These are phyloP conservation scores for Macrostomum lignano DNA, from an alignment of 1,140 invertebrate genomes.

Conservation along the genomic window DNA sequence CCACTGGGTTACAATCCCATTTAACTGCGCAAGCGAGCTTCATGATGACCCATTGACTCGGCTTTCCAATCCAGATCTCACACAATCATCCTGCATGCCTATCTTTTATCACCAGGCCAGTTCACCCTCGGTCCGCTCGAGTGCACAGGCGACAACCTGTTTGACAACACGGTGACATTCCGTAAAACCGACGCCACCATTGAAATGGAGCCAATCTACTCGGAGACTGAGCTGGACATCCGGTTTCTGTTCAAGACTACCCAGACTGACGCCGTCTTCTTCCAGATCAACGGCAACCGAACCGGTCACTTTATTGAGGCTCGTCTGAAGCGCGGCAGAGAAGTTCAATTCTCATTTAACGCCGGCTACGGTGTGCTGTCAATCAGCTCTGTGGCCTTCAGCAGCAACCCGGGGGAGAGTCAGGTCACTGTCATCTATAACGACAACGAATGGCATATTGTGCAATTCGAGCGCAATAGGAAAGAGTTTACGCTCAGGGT, in stretches of 20 bases:
- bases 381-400: neutral
- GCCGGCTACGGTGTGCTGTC: neutral
- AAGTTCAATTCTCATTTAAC: neutral
- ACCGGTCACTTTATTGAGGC: conserved; percentile 20
- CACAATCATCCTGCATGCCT: no score
- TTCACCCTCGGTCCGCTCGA: conserved; percentile 58
- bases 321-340: conserved; percentile 5
- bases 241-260: conserved; percentile 89
- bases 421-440: no score
- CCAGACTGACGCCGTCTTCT: conserved; percentile 50
- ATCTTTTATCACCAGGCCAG: no score
- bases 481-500: conserved; percentile 23
- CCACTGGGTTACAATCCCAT: no score
- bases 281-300: conserved; percentile 51
- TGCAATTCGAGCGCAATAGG: conserved; percentile 65
- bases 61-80: no score
- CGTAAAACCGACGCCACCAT: conserved; percentile 60
- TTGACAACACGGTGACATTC: conserved; percentile 78
- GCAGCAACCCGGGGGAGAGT: no score
- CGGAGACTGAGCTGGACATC: conserved; percentile 73
- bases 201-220: conserved; percentile 46
- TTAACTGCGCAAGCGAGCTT: no score
- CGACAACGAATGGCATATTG: conserved; percentile 72
- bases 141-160: conserved; percentile 72
- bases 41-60: no score